phyloP scores from a whole-genome alignment of 2,888 invertebrate species.

The Autographa gamma region DNA sequence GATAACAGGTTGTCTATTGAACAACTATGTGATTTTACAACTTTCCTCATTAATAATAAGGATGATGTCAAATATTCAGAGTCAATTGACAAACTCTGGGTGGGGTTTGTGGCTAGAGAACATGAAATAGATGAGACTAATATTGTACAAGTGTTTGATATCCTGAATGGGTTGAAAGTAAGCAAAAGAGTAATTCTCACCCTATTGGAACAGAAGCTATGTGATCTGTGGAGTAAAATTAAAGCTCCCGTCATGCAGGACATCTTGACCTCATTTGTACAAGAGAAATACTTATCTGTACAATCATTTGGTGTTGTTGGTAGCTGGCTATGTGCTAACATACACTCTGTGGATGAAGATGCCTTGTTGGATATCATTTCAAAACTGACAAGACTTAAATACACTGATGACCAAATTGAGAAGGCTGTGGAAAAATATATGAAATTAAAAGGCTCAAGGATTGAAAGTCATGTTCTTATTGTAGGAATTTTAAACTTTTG shows the following conservation, averaged over 20 bases:
- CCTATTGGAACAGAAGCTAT: slow-evolving; percentile 89
- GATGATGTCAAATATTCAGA: slow-evolving; percentile 82
- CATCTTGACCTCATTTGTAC: slow-evolving; percentile 80
- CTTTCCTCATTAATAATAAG: slow-evolving; percentile 85
- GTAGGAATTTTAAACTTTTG: slow-evolving; percentile 90
- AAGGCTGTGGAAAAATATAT: slow-evolving; percentile 90
- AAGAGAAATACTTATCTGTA: slow-evolving; percentile 79
- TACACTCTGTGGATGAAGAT: slow-evolving; percentile 89
- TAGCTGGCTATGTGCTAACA: slow-evolving; percentile 90
- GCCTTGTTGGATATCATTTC: slow-evolving; percentile 87
- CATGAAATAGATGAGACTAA: slow-evolving; percentile 88
- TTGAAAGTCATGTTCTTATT: slow-evolving; percentile 88
- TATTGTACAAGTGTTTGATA: slow-evolving; percentile 88
- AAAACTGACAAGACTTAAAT: slow-evolving; percentile 87
- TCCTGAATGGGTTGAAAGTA: slow-evolving; percentile 88
- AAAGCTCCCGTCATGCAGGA: slow-evolving; percentile 82
- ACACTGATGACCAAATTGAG: slow-evolving; percentile 88
- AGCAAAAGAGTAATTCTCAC: slow-evolving; percentile 89
- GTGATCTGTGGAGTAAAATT: slow-evolving; percentile 88
- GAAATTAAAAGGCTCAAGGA: slow-evolving; percentile 83
- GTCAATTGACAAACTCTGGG: slow-evolving; percentile 91
- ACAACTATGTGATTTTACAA: slow-evolving; percentile 90
- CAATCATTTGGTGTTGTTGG: slow-evolving; percentile 80
- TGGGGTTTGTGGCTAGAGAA: slow-evolving; percentile 89
- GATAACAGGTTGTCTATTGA: slow-evolving; percentile 89